A percentile compares a stretch with the other conserved stretches of the same genome.
Conservation (phyloP, 2,888 invertebrate species). For the Pheosia tremula region DNA sequence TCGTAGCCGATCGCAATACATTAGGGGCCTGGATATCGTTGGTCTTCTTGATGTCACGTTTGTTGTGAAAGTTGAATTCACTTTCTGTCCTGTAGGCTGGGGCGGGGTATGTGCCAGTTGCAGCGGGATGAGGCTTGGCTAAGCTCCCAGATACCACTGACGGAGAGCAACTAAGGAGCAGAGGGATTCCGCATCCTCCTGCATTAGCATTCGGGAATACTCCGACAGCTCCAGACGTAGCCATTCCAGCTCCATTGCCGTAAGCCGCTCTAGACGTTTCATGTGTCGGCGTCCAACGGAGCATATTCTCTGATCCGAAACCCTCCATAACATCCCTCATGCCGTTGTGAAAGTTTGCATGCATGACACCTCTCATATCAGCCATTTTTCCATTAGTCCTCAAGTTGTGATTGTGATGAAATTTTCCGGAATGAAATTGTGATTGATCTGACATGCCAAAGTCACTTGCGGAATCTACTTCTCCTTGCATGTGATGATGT, state of each 20-base stretch:
- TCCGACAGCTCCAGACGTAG: slow-evolving; percentile 57
- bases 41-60: slow-evolving; percentile 60
- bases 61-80: slow-evolving; percentile 61
- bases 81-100: slow-evolving; percentile 64
- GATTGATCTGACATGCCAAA: slow-evolving; percentile 17
- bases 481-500: slow-evolving; percentile 6
- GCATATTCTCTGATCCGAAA: slow-evolving; percentile 42
- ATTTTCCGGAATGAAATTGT: slow-evolving; percentile 19
- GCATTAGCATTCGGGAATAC: slow-evolving; percentile 71
- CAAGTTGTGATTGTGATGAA: slow-evolving; percentile 29
- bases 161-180: slow-evolving; percentile 75
- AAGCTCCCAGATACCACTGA: slow-evolving; percentile 68
- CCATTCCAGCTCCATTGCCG: slow-evolving; percentile 38
- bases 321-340: slow-evolving; percentile 53
- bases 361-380: slow-evolving; percentile 48
- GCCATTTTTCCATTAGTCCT: slow-evolving; percentile 49
- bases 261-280: slow-evolving; percentile 55
- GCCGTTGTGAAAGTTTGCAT: slow-evolving; percentile 44
- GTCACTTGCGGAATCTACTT: slow-evolving; percentile 20
- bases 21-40: slow-evolving; percentile 28
- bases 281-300: slow-evolving; percentile 56
- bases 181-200: slow-evolving; percentile 71
- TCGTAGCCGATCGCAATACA: slow-evolving; percentile 25
- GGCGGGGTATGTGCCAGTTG: slow-evolving; percentile 40
- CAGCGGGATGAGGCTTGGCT: slow-evolving; percentile 54